Base-by-base conservation (phyloP, 2,797 vertebrate species). In the Catamblyrhynchus diadema region DNA sequence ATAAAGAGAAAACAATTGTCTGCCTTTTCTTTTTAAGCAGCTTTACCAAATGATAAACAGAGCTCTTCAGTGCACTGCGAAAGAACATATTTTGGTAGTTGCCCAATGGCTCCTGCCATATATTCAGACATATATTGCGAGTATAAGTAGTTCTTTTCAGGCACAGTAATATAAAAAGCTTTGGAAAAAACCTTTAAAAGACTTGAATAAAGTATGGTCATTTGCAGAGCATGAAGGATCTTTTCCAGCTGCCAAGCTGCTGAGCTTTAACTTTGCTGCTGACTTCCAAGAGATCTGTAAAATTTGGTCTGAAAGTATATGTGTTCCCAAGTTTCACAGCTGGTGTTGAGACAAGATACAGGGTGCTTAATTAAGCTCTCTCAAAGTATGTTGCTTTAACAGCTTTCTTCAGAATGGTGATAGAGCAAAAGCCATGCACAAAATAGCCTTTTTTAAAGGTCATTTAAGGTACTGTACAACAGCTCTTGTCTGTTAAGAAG, bases 401-500 rank as follows among this genome's bases (percentile, higher is more conserved):
- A 69, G n/a, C 35, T 81, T 91, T 61, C 54, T 87, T 86, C 32
- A 72, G 35, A 69, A 48, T 47, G 19, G 28, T 45, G 28, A 23
- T 39, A 86, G 66, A 90, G 51, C 12, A 66, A 90, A 89, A 81
- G 54, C 3, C 10, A 25, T 7, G 3, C 37, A 6, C 70, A 82
- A 93, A 81, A 32, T 44, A 51, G 51, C n/a, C 15, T 11, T 83
- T 94, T 88, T 78, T n/a, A 62, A 94, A 91, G 85, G 77, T 94
- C 73, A 48, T 69, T 90, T 95, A 83, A 94, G 93, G 93, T 94
- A 91, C 70, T 83, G 32, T 81, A 83, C 47, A 60, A 51, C 32
- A 82, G 18, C n/a, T 91, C 28, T 81, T 79, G 54, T 79, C 80
- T 65, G 32, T 88, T 62, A 75, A 69, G 93, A 64, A 35, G 39